Base-by-base conservation (phyloP, 2,113 vertebrate species). In the Grus americana region DNA sequence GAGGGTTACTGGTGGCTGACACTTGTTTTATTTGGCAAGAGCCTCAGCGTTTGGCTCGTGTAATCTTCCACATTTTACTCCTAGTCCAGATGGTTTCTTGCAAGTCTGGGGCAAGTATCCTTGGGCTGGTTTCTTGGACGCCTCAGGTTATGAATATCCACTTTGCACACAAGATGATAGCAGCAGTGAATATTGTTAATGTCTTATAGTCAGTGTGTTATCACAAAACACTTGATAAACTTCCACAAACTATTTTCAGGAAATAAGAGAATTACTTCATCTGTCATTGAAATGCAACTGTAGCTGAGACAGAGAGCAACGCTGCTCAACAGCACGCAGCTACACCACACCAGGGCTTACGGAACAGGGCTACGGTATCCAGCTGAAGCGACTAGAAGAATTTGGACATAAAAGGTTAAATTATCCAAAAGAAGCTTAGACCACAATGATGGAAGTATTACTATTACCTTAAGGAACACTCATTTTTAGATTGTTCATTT, bases 291-390 rank as follows among this genome's bases (percentile, higher is more conserved):
- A 86, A 52, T 42, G 58, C 70, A 79, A 3, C 34, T 40, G 36
- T 36, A 72, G 29, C 58, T 79, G 59, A 23, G 32, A 29, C 2
- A 6, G 49, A 73, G 23, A 57, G 52, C n/a, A 54, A 5, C 2
- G 1, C 66, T 75, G 47, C 70, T 59, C 1, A 2, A 0, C 11
- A 9, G 26, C 3, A 18, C 0, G 2, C 38, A 81, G n/a, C 67
- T 42, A 18, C 27, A 59, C 13, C 44, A 24, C 23, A 8, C 10
- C 3, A 2, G 34, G 38, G 36, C 36, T 90, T 52, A 14, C 38
- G 24, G 62, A 32, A 67, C 29, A 76, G 65, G 17, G 40, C 26
- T 49, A 16, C 0, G 5, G n/a, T 30, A 63, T n/a, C 36, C 75
- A 88, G 27, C 50, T 52, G 63, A 40, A 86, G 29, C 32, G 74